Base-by-base conservation (phyloP, 2,113 vertebrate genomes). In the Phasianus colchicus region DNA sequence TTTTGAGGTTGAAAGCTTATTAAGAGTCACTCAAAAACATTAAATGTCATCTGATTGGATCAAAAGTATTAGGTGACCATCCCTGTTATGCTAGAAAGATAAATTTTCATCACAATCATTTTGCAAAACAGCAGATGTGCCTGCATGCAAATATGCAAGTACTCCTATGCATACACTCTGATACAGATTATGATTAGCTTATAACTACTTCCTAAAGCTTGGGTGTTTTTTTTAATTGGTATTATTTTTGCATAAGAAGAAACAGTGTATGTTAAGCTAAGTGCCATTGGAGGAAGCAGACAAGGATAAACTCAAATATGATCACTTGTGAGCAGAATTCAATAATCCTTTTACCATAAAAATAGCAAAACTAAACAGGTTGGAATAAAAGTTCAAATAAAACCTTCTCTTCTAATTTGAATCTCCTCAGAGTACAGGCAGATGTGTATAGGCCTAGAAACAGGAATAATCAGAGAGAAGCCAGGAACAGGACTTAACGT, bases 171-270 rank as follows among this genome's bases (percentile, higher is more conserved):
- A 45, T 21, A 45, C 5, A 36, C 2, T 45, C 2, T 34, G 15
- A 61, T 69, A 50, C 16, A 87, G n/a, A 25, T 83, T 67, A 22
- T 9, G 24, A 32, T 58, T 27, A n/a, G 22, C 9, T 36, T 48
- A 34, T 34, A 2, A 29, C 22, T 43, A 29, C 12, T 48, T 13
- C 5, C 7, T 45, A 66, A 10, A 45, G 10, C 24, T 16, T 16
- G 52, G 52, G 27, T 50, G 21, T 30, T 45, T 13, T 48, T 63
- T 81, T n/a, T 0, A 34, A 36, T 55, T 43, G 0, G 0, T 8
- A 2, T 40, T 22, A 30, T 54, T 72, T 55, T 72, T 32, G 54
- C 1, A 2, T 48, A 54, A 40, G 17, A 75, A 12, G 5, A 20
- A 36, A 11, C 30, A 50, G 13, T 29, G 5, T 11, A 40, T 71